Base-by-base conservation (phyloP, 2,113 vertebrate genomes). In the Pelecanus crispus region DNA sequence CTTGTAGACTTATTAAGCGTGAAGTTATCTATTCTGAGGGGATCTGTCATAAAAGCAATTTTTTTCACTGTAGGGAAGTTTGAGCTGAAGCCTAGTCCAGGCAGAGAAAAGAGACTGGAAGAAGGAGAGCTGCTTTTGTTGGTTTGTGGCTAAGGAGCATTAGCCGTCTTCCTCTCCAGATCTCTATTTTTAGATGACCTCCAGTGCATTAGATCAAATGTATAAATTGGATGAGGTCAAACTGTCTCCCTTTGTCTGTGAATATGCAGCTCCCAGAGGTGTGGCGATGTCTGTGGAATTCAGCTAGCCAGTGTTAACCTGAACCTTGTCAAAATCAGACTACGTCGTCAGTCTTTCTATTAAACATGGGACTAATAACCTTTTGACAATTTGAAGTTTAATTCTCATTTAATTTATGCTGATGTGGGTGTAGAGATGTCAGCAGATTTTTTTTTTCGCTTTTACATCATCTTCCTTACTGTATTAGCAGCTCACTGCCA, bases 171-270 rank as follows among this genome's bases (percentile, higher is more conserved):
- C 36, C 47, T 58, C 70, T 92, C 44, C 65, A 96, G 86, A 55
- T 62, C 18, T 81, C 91, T 97, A 92, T 94, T 97, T 97, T 93
- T 96, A 95, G 81, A 78, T 63, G 68, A 93, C 29, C 83, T 94
- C 22, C 74, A 89, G 81, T 88, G 77, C 68, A 49, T 91, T 89
- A 92, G 94, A 96, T 87, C 80, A 96, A 93, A 89, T 70, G 36
- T 75, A 94, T 94, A 86, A 93, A 93, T 52, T 92, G 61, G 56
- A 93, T 55, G 72, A 95, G 68, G 88, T 94, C 73, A 96, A 91
- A 94, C 61, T 2, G 8, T n/a, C 83, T 81, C n/a, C 44, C 44
- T 82, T 67, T 61, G 36, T 49, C 82, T 56, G 59, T 86, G 86
- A 88, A 71, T 59, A 81, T 36, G 52, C 65, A 71, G 65, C 55